A percentile compares a stretch with the other conserved stretches of the same genome.
phyloP scores from a whole-genome alignment of 2,797 vertebrate species.

The Cryptoblepharus egeriae region DNA sequence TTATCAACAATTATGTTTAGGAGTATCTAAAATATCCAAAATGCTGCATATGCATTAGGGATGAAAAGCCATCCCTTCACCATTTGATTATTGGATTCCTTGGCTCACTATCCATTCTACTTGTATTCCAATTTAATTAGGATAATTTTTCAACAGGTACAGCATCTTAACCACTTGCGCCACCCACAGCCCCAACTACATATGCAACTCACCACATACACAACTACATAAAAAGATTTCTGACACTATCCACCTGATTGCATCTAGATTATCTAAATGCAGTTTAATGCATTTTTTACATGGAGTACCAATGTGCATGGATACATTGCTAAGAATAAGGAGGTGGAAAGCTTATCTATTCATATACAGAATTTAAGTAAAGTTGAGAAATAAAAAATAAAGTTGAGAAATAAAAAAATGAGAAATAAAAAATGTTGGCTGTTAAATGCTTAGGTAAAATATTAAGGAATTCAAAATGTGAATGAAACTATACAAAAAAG shows the following conservation, averaged over 20 bases:
- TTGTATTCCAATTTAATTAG: background rate
- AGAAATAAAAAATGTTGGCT: background rate
- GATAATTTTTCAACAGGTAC: background rate
- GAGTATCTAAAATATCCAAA: background rate
- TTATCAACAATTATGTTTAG: background rate
- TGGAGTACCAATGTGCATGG: too few relatives aligned
- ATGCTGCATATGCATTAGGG: background rate
- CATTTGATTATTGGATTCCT: background rate
- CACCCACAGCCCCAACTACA: too few relatives aligned
- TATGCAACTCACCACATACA: too few relatives aligned
- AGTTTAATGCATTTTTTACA: too few relatives aligned
- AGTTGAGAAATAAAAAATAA: background rate
- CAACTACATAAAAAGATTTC: too few relatives aligned
- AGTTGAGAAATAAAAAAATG: background rate
- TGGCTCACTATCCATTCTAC: background rate
- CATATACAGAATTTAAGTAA: too few relatives aligned
- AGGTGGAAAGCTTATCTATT: too few relatives aligned
- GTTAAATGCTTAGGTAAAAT: background rate
- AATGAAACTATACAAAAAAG: background rate
- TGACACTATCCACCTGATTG: too few relatives aligned
- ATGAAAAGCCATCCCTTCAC: background rate
- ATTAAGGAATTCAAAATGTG: background rate
- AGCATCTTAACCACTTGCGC: too few relatives aligned
- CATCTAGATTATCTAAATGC: too few relatives aligned
- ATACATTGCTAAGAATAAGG: too few relatives aligned